These are phyloP conservation scores for Diarsia dahlii DNA, from an alignment of 2,888 invertebrate genomes.

Conservation along the genomic window DNA sequence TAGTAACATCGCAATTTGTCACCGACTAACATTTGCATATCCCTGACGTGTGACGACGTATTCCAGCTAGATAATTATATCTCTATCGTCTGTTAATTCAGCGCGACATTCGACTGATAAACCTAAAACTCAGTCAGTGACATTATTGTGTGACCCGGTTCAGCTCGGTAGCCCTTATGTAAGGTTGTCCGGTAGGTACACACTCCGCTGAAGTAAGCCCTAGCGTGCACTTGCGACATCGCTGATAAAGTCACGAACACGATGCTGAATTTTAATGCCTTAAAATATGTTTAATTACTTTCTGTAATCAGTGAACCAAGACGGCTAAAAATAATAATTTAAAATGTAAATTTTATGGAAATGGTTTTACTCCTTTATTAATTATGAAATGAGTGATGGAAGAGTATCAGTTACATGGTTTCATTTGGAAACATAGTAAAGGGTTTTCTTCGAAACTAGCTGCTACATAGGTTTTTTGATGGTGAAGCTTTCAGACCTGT, in stretches of 20 bases:
- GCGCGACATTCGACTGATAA: constrained; percentile 26
- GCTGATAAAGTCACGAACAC: constrained; percentile 61
- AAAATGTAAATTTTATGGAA: background rate
- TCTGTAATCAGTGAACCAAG: constrained; percentile 26
- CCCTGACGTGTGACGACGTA: constrained; percentile 19
- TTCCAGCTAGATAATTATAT: constrained; percentile 34
- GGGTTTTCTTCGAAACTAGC: background rate
- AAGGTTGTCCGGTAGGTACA: constrained; percentile 59
- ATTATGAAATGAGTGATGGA: background rate
- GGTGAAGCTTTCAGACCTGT: background rate
- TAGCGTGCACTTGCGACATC: constrained; percentile 59
- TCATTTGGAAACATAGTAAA: background rate
- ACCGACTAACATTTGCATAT: constrained; percentile 44
- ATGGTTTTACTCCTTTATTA: background rate
- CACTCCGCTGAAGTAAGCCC: constrained; percentile 49
- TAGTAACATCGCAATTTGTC: constrained; percentile 45
- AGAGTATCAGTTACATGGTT: background rate
- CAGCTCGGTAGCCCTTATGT: constrained; percentile 61
- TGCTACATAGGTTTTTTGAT: background rate
- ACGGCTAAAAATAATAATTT: constrained; percentile 12
- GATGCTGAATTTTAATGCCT: constrained; percentile 50
- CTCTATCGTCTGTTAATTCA: constrained; percentile 26
- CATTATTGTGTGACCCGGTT: constrained; percentile 68
- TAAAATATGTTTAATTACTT: constrained; percentile 42
- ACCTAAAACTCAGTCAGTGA: constrained; percentile 55